Percentiles rank a stretch among this genome's conserved stretches.
phyloP scores from a whole-genome alignment of 2,113 vertebrate genomes.

The Asarcornis scutulata region DNA sequence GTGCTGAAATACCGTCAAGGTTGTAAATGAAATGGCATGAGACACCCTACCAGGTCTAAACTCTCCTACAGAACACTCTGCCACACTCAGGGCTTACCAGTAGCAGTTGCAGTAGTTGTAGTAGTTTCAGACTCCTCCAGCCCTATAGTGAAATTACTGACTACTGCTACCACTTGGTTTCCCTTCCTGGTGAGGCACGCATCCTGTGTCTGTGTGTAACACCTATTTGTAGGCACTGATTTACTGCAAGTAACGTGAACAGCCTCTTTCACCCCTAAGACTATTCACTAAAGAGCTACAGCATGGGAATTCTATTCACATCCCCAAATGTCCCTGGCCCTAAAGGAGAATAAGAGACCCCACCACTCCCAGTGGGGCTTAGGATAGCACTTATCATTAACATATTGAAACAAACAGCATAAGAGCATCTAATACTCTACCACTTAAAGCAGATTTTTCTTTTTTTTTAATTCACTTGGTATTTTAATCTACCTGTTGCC shows the following conservation, averaged over 20 bases:
- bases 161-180: background rate
- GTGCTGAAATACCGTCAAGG: background rate
- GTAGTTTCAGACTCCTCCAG: background rate
- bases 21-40: background rate
- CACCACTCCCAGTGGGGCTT: background rate
- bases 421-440: background rate
- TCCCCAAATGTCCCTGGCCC: background rate
- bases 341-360: background rate
- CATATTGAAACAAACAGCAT: background rate
- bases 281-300: background rate
- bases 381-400: background rate
- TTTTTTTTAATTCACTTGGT: background rate
- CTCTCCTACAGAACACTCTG: background rate
- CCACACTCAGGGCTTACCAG: background rate
- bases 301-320: background rate
- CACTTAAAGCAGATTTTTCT: background rate
- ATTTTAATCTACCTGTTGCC: background rate
- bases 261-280: background rate
- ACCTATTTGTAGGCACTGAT: background rate
- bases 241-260: background rate
- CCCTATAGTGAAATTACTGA: background rate
- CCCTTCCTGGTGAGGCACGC: background rate
- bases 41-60: background rate
- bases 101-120: rapidly evolving
- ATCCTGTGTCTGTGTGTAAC: background rate